Percentiles rank a stretch among this genome's conserved stretches.
Conservation (phyloP, 2,888 invertebrate species). For the Watsonalla binaria region DNA sequence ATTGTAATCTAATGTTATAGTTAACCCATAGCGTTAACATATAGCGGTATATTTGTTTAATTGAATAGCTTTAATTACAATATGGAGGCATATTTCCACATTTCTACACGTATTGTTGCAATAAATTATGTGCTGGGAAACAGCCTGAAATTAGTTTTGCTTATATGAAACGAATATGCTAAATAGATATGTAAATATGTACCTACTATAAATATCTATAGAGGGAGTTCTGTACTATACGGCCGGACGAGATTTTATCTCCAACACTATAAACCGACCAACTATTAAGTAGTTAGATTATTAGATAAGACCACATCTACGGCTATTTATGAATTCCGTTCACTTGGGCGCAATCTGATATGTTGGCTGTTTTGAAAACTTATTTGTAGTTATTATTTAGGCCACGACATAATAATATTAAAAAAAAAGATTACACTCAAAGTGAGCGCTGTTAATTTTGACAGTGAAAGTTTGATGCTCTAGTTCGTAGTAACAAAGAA, state of each 20-base stretch:
- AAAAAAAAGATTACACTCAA: slow-evolving; percentile 1
- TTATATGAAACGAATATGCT: not conserved
- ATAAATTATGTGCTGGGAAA: no score
- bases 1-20: slow-evolving; percentile 4
- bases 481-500: slow-evolving; percentile 19
- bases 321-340: slow-evolving; percentile 14
- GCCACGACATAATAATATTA: not conserved
- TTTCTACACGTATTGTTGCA: no score
- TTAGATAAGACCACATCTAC: slow-evolving; percentile 21
- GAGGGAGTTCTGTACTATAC: not conserved
- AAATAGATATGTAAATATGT: not conserved
- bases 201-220: not conserved
- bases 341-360: slow-evolving; percentile 3
- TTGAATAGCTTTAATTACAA: no score
- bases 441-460: slow-evolving; percentile 19
- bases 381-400: not conserved
- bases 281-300: slow-evolving; percentile 31
- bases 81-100: no score
- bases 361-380: not conserved
- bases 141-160: no score
- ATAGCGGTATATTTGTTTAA: no score
- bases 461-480: slow-evolving; percentile 29
- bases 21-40: not conserved
- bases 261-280: slow-evolving; percentile 18
- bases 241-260: slow-evolving; percentile 33